phyloP scores from a whole-genome alignment of 2,797 vertebrate genomes.

The Poecilia gillii region DNA sequence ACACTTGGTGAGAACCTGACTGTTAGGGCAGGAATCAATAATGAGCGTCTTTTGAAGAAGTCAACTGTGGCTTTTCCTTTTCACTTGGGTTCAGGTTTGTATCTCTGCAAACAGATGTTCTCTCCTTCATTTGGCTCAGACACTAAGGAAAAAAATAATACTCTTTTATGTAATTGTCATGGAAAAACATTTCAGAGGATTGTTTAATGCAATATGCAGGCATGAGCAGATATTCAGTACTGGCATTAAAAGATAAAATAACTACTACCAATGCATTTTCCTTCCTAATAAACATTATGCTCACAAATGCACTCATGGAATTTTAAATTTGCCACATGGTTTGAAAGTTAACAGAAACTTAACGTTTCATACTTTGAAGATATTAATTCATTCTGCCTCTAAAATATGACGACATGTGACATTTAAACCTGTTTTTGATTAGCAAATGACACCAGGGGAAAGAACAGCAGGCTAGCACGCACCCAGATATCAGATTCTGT shows the following conservation, averaged over 20 bases:
- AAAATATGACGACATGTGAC: background rate
- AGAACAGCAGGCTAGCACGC: background rate
- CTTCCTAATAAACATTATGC: background rate
- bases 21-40: background rate
- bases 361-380: background rate
- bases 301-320: background rate
- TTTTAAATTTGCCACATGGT: background rate
- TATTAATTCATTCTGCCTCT: background rate
- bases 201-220: background rate
- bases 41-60: background rate
- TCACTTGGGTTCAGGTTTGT: background rate
- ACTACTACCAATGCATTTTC: background rate
- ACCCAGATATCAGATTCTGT: background rate
- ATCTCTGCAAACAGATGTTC: background rate
- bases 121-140: constrained; percentile 5
- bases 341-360: background rate
- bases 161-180: background rate
- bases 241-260: background rate
- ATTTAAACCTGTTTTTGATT: background rate
- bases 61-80: background rate
- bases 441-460: background rate
- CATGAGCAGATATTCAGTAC: background rate
- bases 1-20: constrained; percentile 16
- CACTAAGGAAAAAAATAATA: background rate
- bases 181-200: background rate